These are phyloP conservation scores for Ashinkailepas kermadecensis DNA, from an alignment of 2,888 invertebrate species.

Conservation along the genomic window DNA sequence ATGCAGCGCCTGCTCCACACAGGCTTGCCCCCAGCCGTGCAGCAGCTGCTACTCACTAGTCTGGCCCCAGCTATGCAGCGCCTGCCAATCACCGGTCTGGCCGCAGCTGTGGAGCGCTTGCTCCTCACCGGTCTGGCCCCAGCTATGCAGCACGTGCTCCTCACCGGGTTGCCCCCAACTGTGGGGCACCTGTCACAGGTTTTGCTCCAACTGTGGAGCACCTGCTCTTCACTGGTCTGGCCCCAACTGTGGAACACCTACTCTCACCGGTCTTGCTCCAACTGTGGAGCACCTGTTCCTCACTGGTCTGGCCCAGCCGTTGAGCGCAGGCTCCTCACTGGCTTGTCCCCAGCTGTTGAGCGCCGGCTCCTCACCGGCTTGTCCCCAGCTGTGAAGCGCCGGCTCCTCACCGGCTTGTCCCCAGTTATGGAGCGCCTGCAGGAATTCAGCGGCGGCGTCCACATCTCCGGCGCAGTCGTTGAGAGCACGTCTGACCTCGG, in stretches of 20 bases:
- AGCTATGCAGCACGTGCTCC: background rate
- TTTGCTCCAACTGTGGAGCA: too few species aligned
- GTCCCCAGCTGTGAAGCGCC: background rate
- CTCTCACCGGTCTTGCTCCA: too few species aligned
- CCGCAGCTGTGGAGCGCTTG: too few species aligned
- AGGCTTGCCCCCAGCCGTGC: too few species aligned
- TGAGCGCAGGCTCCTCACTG: background rate
- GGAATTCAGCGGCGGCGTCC: conserved; percentile 5
- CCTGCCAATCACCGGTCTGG: background rate
- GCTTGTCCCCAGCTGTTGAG: background rate
- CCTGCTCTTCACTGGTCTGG: too few species aligned
- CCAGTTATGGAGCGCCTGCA: conserved; percentile 4
- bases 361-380: background rate
- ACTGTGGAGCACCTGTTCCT: too few species aligned
- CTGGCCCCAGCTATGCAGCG: background rate
- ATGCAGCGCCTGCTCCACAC: too few species aligned
- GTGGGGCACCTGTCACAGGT: too few species aligned
- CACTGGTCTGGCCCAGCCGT: too few species aligned
- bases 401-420: background rate
- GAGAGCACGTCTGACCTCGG: background rate
- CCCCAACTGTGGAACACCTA: too few species aligned
- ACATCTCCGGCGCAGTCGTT: conserved; percentile 8
- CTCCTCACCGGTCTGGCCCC: background rate
- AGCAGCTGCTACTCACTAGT: background rate
- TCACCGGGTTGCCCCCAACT: too few species aligned